phyloP scores from a whole-genome alignment of 2,888 invertebrate genomes.

The Drosophila peninsularis region DNA sequence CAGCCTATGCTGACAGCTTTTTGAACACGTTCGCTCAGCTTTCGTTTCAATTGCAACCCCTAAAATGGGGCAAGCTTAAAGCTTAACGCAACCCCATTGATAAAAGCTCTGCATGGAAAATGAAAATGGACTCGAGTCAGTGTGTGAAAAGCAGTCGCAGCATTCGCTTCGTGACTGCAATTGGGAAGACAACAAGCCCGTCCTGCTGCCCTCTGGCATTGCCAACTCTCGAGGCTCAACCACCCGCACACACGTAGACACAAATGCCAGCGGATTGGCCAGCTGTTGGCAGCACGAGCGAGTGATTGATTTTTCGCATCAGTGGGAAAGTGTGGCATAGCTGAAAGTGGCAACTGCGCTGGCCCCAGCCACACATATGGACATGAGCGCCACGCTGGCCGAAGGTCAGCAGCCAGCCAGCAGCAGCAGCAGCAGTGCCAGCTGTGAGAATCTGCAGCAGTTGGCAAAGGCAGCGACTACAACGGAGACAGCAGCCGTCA shows the following conservation, averaged over 20 bases:
- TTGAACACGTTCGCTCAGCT: background rate
- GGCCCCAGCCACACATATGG: slow-evolving; percentile 29
- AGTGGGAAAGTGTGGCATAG: background rate
- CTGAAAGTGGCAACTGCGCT: slow-evolving; percentile 9
- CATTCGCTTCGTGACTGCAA: slow-evolving; percentile 38
- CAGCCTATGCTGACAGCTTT: background rate
- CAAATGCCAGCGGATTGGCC: slow-evolving; percentile 45
- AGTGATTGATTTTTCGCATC: slow-evolving; percentile 68
- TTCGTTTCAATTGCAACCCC: slow-evolving; percentile 27
- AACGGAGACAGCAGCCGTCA: slow-evolving; percentile 1
- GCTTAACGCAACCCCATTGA: slow-evolving; percentile 27
- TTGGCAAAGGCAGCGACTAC: background rate
- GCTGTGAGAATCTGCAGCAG: slow-evolving; percentile 34
- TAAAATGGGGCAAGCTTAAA: slow-evolving; percentile 24
- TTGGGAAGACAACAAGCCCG: background rate
- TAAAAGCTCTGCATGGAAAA: slow-evolving; percentile 17
- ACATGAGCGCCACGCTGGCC: slow-evolving; percentile 41
- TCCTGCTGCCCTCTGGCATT: background rate
- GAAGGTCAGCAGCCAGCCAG: slow-evolving; percentile 46
- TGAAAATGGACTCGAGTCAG: slow-evolving; percentile 30
- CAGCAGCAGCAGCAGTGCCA: slow-evolving; percentile 16
- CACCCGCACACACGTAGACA: slow-evolving; percentile 22
- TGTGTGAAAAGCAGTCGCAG: slow-evolving; percentile 52
- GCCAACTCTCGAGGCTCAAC: slow-evolving; percentile 5
- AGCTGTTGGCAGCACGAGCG: slow-evolving; percentile 62